Percentiles rank a stretch among this genome's conserved stretches.
These are phyloP conservation scores for Archocentrus centrarchus DNA, from an alignment of 2,113 vertebrate species.

Conservation along the genomic window DNA sequence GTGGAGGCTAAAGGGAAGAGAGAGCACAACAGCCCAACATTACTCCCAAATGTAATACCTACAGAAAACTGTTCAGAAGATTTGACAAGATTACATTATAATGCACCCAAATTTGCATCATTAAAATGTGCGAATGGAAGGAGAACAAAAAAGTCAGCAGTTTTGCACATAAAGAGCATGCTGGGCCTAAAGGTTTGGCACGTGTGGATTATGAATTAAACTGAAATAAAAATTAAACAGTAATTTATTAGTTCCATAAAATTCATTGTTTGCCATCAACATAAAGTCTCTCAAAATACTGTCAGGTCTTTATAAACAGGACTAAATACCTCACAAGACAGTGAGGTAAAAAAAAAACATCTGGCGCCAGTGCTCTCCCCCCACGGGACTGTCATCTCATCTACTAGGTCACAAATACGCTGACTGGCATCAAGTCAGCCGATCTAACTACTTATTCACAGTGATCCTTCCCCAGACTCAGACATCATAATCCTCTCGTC, in stretches of 20 bases:
- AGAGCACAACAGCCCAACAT: constrained; percentile 23
- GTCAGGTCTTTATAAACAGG: constrained; percentile 8
- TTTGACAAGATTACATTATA: background rate
- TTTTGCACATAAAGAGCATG: constrained; percentile 20
- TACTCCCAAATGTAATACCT: background rate
- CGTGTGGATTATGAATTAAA: constrained; percentile 18
- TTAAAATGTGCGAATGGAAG: constrained; percentile 7
- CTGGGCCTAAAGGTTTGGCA: background rate
- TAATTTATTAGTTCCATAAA: background rate
- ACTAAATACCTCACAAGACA: constrained; percentile 10
- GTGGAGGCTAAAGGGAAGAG: constrained; percentile 88
- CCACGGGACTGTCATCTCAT: constrained; percentile 10
- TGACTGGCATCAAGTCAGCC: constrained; percentile 26
- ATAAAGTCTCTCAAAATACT: background rate
- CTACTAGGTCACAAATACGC: constrained; percentile 23
- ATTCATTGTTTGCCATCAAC: background rate
- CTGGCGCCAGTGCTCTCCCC: background rate
- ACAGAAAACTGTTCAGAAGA: background rate
- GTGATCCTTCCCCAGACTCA: constrained; percentile 24
- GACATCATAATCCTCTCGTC: constrained; percentile 24
- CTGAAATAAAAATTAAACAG: constrained; percentile 13
- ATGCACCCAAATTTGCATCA: background rate
- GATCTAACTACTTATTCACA: constrained; percentile 19
- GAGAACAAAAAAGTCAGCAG: background rate
- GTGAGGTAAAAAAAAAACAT: background rate